phyloP scores from a whole-genome alignment of 2,113 vertebrate species.

The Pterocles burchelli region DNA sequence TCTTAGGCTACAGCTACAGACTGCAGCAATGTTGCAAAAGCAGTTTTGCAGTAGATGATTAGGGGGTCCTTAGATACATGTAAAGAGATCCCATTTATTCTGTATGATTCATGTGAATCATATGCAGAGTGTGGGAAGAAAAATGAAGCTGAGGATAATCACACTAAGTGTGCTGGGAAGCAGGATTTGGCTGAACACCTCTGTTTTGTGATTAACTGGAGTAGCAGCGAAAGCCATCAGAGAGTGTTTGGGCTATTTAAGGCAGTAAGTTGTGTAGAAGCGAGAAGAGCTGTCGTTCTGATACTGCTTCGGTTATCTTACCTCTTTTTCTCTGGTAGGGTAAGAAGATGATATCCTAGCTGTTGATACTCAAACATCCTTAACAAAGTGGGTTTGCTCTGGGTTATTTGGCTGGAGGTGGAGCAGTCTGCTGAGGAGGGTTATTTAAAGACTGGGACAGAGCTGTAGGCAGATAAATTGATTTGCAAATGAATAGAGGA shows the following conservation, averaged over 20 bases:
- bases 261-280: neutral
- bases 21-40: neutral
- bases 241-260: neutral
- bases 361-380: constrained; percentile 21
- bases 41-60: neutral
- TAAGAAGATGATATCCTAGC: neutral
- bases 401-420: constrained; percentile 53
- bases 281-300: neutral
- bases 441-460: constrained; percentile 56
- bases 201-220: constrained; percentile 25
- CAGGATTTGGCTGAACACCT: constrained; percentile 32
- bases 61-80: neutral
- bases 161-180: constrained; percentile 27
- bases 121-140: constrained; percentile 35
- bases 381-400: constrained; percentile 11
- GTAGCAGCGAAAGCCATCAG: neutral
- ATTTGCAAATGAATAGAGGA: constrained; percentile 43
- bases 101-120: neutral
- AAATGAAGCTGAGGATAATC: constrained; percentile 48
- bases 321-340: neutral
- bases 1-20: neutral
- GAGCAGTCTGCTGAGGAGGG: constrained; percentile 51
- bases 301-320: neutral
- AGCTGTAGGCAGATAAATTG: constrained; percentile 49
- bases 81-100: neutral